A percentile compares a stretch with the other conserved stretches of the same genome.
Evolutionary conservation across 1,140 invertebrate genomes (phyloP).

Genomic region (Hestina assimilis): DNA sequence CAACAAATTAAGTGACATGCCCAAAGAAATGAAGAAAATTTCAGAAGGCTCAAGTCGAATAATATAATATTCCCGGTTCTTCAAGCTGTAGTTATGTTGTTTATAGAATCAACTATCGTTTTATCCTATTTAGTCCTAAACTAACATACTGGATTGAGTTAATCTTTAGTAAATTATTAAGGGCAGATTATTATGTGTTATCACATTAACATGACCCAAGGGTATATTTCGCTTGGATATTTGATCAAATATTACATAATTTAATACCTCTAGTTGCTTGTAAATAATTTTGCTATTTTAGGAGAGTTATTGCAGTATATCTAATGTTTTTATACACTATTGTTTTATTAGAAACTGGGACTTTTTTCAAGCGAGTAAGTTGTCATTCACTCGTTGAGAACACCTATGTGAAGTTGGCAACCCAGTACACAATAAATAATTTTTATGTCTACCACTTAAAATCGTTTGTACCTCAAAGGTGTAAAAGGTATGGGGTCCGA

Average conservation of each 20-base stretch:
- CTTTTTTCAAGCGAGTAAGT: neutral
- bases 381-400: neutral
- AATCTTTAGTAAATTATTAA: constrained; percentile 4
- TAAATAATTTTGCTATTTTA: no score
- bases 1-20: no score
- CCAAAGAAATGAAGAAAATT: no score
- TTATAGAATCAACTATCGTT: neutral
- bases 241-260: neutral
- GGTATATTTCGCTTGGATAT: neutral
- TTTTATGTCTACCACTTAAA: neutral
- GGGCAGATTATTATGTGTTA: neutral
- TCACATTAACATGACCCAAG: neutral
- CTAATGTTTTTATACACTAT: neutral
- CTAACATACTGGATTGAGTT: neutral
- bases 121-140: constrained; percentile 12
- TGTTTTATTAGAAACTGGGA: neutral
- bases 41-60: no score
- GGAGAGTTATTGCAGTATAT: neutral
- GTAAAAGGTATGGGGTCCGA: no score
- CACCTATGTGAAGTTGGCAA: no score
- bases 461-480: no score
- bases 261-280: neutral
- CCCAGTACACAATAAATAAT: neutral
- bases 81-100: neutral
- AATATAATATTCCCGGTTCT: neutral